A percentile compares a stretch with the other conserved stretches of the same genome.
These are phyloP conservation scores for Percopsis omiscomaycus DNA, from an alignment of 2,797 vertebrate species.

Conservation along the genomic window DNA sequence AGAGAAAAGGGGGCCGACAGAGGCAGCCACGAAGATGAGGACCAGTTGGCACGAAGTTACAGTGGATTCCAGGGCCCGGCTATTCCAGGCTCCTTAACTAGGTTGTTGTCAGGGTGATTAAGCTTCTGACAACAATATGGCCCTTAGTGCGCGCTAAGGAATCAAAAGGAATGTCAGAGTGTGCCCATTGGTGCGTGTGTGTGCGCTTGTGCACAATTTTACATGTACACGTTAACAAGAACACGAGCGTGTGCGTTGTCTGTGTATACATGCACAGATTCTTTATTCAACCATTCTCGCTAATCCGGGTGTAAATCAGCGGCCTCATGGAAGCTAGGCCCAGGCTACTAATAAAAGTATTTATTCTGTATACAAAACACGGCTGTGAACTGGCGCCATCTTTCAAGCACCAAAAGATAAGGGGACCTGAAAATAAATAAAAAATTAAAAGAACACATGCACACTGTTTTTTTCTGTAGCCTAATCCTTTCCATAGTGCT, in stretches of 20 bases:
- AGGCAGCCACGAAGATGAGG: slow-evolving; percentile 18
- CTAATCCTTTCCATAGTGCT: slow-evolving; percentile 10
- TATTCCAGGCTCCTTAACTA: slow-evolving; percentile 56
- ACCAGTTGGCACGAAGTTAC: slow-evolving; percentile 40
- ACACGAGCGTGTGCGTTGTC: neutral
- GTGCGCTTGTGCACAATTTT: neutral
- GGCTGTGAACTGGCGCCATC: neutral
- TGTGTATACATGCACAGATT: slow-evolving; percentile 13
- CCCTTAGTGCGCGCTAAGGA: slow-evolving; percentile 34
- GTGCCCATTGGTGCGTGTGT: slow-evolving; percentile 6
- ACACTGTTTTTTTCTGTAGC: neutral
- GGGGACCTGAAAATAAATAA: neutral
- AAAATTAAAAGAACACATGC: neutral
- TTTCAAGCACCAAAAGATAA: neutral
- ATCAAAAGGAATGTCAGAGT: slow-evolving; percentile 26
- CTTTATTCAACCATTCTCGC: slow-evolving; percentile 22
- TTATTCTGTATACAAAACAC: neutral
- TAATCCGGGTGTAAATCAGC: slow-evolving; percentile 24
- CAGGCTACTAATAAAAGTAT: neutral
- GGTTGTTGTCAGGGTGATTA: slow-evolving; percentile 71
- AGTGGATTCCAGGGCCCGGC: slow-evolving; percentile 58
- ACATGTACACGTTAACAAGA: neutral
- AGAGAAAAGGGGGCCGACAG: neutral
- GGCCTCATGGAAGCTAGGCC: slow-evolving; percentile 5
- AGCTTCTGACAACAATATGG: slow-evolving; percentile 53